phyloP scores from a whole-genome alignment of 2,888 invertebrate genomes.

The Rhabditophanes sp. region DNA sequence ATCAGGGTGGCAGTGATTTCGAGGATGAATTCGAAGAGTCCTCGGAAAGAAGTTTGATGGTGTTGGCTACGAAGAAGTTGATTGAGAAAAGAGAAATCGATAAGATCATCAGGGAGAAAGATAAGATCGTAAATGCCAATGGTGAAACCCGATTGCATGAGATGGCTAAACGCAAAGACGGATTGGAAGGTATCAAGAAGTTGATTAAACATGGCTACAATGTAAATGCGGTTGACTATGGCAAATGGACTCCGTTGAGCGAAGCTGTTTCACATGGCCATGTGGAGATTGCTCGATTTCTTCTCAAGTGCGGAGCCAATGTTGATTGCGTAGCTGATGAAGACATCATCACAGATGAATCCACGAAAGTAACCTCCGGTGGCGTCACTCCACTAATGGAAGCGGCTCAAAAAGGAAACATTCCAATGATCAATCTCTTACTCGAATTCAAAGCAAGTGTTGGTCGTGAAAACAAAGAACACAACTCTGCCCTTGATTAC shows the following conservation, averaged over 20 bases:
- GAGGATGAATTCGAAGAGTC: conserved; percentile 8
- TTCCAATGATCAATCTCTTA: conserved; percentile 13
- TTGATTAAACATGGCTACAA: conserved; percentile 19
- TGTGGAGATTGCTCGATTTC: conserved; percentile 10
- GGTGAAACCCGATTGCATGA: conserved; percentile 22
- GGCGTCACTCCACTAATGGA: conserved; percentile 24
- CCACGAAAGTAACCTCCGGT: conserved; percentile 9
- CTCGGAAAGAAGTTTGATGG: not conserved
- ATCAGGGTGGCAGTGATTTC: conserved; percentile 9
- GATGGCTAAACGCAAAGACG: conserved; percentile 14
- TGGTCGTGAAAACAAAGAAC: conserved; percentile 10
- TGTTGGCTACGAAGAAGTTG: conserved; percentile 6
- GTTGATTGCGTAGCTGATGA: conserved; percentile 10
- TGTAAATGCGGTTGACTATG: conserved; percentile 19
- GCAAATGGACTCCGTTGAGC: conserved; percentile 25
- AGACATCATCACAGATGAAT: conserved; percentile 9
- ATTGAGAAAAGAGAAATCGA: conserved; percentile 8
- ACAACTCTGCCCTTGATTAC: conserved; percentile 17
- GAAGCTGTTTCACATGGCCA: conserved; percentile 18
- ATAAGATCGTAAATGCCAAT: conserved; percentile 11
- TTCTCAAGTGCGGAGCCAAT: conserved; percentile 15
- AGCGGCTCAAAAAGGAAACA: conserved; percentile 15
- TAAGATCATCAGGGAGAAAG: conserved; percentile 7
- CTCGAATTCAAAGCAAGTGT: conserved; percentile 14
- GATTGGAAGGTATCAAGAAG: conserved; percentile 9